Base-by-base conservation (phyloP, 2,797 vertebrate genomes). In the Petrocephalus schoutedeni region DNA sequence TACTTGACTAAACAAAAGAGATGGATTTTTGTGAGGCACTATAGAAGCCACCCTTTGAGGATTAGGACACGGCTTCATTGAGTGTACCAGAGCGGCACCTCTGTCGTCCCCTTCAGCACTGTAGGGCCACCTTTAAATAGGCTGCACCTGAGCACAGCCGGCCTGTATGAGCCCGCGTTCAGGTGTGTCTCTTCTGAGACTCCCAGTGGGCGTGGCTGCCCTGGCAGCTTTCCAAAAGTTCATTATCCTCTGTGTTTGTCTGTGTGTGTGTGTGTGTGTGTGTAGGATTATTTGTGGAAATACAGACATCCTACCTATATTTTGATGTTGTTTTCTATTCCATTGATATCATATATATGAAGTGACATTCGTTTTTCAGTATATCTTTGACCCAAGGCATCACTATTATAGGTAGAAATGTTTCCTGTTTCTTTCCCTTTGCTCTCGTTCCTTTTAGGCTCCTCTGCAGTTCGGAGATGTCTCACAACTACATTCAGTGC, bases 401-500 rank as follows among this genome's bases (percentile, higher is more conserved):
- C 12, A 7, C 51, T 28, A 21, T 54, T 54, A 23, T 84, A 16
- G 49, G 51, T 28, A 12, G 82, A 53, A 49, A 84, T 84, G 82
- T 54, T 23, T 54, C 82, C 45, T 41, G 53, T 58, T 86, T 41
- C 53, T 10, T 36, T 36, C 28, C 14, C 23, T 58, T 21, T 58
- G 54, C 28, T 59, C 23, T 41, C 32, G 19, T 36, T 57, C 84
- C 56, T 36, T 84, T 53, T 54, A 54, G 84, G 54, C 56, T 41
- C 23, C 28, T 41, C 85, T 58, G 54, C 3, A 32, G 32, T 86
- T 41, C 4, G 28, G 85, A 59, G 54, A 86, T 12, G 54, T 86
- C 85, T 86, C 85, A 49, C 85, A 86, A 64, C 58, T 51, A 67
- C 59, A 67, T 67, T 64, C 86, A 64, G 59, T 49, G 86, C 61